These are phyloP conservation scores for Lacerta agilis DNA, from an alignment of 2,797 vertebrate species.

Conservation along the genomic window DNA sequence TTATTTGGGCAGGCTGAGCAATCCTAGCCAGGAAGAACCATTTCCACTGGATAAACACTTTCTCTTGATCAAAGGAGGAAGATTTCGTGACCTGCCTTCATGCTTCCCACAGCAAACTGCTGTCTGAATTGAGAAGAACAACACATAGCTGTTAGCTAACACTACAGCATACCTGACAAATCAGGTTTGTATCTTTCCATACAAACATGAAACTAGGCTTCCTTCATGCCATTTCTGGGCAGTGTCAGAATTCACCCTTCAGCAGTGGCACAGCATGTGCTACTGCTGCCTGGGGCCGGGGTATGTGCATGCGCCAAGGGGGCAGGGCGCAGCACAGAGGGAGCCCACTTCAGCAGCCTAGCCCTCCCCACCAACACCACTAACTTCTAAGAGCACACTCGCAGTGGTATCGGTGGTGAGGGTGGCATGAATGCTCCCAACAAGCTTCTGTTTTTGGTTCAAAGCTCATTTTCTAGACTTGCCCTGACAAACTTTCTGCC, in stretches of 20 bases:
- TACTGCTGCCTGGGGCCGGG: too few relatives aligned
- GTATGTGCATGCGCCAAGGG: too few relatives aligned
- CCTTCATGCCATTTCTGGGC: not conserved
- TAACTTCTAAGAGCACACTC: too few relatives aligned
- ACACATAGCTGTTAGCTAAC: not conserved
- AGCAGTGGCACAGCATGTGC: too few relatives aligned
- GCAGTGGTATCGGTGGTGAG: too few relatives aligned
- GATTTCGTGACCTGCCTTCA: not conserved
- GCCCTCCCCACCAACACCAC: too few relatives aligned
- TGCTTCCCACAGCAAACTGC: not conserved
- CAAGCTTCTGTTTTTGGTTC: not conserved
- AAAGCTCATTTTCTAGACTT: not conserved
- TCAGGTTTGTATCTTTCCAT: not conserved
- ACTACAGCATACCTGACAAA: not conserved
- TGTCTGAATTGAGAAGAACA: not conserved
- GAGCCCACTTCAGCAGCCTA: too few relatives aligned
- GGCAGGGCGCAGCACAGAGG: too few relatives aligned
- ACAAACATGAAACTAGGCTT: not conserved
- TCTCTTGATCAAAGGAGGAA: not conserved
- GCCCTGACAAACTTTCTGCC: not conserved
- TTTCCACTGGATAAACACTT: not conserved
- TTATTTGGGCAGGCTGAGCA: constrained; percentile 2
- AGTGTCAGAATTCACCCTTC: not conserved
- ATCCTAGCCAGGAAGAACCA: not conserved
- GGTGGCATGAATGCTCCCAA: not conserved